A percentile compares a stretch with the other conserved stretches of the same genome.
Conservation (phyloP, 2,888 invertebrate species). For the Phyllotreta cruciferae region DNA sequence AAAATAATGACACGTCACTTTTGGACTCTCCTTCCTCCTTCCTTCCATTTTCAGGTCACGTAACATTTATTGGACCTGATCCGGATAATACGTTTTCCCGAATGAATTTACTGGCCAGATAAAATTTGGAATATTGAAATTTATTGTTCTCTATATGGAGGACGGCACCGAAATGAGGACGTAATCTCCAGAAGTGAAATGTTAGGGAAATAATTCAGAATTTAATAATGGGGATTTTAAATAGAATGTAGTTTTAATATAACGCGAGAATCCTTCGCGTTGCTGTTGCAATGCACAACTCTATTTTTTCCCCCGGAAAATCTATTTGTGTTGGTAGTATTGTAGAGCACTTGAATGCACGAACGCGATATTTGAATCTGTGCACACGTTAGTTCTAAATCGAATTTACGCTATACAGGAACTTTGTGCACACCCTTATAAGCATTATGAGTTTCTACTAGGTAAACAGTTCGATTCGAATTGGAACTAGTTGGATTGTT, state of each 20-base stretch:
- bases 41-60: conserved; percentile 27
- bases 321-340: no score
- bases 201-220: conserved; percentile 28
- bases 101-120: conserved; percentile 31
- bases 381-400: no score
- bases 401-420: no score
- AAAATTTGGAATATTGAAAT: conserved; percentile 31
- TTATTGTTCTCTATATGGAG: conserved; percentile 25
- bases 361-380: no score
- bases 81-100: conserved; percentile 24
- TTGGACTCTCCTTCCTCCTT: conserved; percentile 11
- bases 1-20: conserved; percentile 6
- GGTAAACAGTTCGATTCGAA: no score
- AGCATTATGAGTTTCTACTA: no score
- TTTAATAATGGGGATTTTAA: conserved; percentile 14
- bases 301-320: no score
- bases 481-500: no score
- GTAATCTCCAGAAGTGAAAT: conserved; percentile 22
- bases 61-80: conserved; percentile 27
- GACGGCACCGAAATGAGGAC: conserved; percentile 15
- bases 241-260: not conserved
- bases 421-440: no score
- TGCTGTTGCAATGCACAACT: no score
- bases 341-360: no score
- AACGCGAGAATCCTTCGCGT: no score